Base-by-base conservation (phyloP, 1,140 invertebrate genomes). In the Conopomorpha cramerella region DNA sequence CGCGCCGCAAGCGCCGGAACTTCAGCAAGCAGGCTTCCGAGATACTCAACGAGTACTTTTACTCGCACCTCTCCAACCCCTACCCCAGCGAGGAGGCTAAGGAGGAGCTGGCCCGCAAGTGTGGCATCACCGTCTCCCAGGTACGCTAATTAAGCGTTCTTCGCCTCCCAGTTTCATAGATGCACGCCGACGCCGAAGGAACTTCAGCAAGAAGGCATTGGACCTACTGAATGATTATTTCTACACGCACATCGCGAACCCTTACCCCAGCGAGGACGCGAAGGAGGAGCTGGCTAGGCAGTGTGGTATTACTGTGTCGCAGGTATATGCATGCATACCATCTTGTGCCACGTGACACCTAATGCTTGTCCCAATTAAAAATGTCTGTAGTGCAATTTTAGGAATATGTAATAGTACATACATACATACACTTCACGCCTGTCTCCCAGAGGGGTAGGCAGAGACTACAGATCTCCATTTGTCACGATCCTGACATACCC, bases 11-110 rank as follows among this genome's bases (percentile, higher is more conserved):
- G 78, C 87, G 98, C 53, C 87, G 98, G 54, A 99, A 99, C 81
- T 99, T 99, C 80, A 98, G 95, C 83, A 99, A 99, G 83, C 96
- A 99, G 77, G 97, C 98, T 13, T 99, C 97, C 8, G 98, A 99
- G 84, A 96, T 99, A 52, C 84, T 99, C 50, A 99, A 99, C 78
- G 96, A 99, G 80, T 99, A 99, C 80, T 99, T 99, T 80, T 99
- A 99, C 81, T 98, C 96, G 45, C 96, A 99, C 79, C 84, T 99
- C 46, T 95, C 93, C 70, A 99, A 99, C 84, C 98, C 98, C 12
- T 99, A 99, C 81, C 98, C 98, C 36, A 97, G 93, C 59, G 98
- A 99, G 83, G 98, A 99, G 80, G 96, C 96, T 30, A 99, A 99
- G 78, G 98, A 99, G 80, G 97, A 99, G 73, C 80, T 99, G 66